Conservation (phyloP, 2,888 invertebrate species). For the Orthonychiurus folsomi region DNA sequence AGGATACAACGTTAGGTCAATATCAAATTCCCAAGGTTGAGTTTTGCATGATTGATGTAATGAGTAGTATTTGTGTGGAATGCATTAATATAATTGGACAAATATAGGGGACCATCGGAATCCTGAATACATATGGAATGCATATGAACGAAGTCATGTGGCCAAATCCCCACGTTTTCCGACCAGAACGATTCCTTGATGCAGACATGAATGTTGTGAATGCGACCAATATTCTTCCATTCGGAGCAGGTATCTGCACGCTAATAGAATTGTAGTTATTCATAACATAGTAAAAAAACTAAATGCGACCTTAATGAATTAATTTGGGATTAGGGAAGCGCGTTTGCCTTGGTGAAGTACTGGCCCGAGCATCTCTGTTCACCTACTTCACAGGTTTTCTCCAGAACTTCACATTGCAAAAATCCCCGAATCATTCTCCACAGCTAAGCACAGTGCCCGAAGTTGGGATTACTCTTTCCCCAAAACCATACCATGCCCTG, state of each 20-base stretch:
- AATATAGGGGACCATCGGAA: conserved; percentile 20
- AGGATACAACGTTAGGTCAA: conserved; percentile 17
- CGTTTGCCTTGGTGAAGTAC: conserved; percentile 28
- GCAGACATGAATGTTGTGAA: conserved; percentile 18
- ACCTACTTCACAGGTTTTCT: conserved; percentile 25
- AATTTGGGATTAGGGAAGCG: conserved; percentile 23
- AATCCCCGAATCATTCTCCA: conserved; percentile 15
- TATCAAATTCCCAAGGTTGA: too few relatives aligned
- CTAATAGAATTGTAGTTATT: background rate
- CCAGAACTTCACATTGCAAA: conserved; percentile 23
- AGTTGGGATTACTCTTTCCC: conserved; percentile 27
- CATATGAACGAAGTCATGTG: conserved; percentile 22
- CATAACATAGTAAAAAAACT: background rate
- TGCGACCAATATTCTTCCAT: conserved; percentile 29
- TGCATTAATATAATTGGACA: too few relatives aligned
- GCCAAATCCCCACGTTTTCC: conserved; percentile 23
- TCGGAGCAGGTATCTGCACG: conserved; percentile 29
- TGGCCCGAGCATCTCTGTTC: conserved; percentile 28
- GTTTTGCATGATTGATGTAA: too few relatives aligned
- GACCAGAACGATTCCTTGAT: conserved; percentile 28
- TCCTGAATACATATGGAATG: conserved; percentile 22
- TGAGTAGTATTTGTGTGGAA: too few relatives aligned
- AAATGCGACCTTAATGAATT: background rate
- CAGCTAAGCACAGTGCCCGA: conserved; percentile 15
- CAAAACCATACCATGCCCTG: conserved; percentile 21